Base-by-base conservation (phyloP, 2,113 vertebrate species). In the Embiotoca jacksoni region DNA sequence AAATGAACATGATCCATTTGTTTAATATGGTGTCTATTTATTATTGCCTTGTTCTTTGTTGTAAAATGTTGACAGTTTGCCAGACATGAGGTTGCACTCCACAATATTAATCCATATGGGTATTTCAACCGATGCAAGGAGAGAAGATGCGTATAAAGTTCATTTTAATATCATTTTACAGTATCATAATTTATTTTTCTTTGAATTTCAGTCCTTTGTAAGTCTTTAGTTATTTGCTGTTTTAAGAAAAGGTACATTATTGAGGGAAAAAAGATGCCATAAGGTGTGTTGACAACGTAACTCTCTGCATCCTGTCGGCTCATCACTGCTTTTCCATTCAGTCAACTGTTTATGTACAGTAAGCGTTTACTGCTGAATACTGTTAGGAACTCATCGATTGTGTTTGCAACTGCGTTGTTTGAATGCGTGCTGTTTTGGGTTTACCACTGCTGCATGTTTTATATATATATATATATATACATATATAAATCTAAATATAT, bases 401-500 rank as follows among this genome's bases (percentile, higher is more conserved):
- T 60, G 56, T 78, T 52, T 50, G 23, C 75, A 80, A 72, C 64
- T 65, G 74, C 50, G 59, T 53, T 52, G 41, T 66, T 44, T 56
- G 44, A 73, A 58, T 72, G 36, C 0, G 15, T 70, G 64, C 39
- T 66, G 49, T 68, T 62, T 57, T 57, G 50, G 64, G 39, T 82
- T 81, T 47, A 59, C 32, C 50, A 37, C 36, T 56, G 69, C 52
- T 81, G 82, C 75, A 78, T 84, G 73, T 82, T 66, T 78, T 68
- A 63, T 80, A 41, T 41, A 5, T 41, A 41, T 41, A 41, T 41
- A 41, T 41, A 41, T 5, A 37, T 37, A 37, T 37, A 37, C 7
- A 37, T 37, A 37, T 37, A 37, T 73, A 39, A 60, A 35, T 75
- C 41, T 6, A 66, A 14, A 55, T 23, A 2, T 60, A 64, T 0